Base-by-base conservation (phyloP, 1,140 invertebrate genomes). In the Sinella curviseta region DNA sequence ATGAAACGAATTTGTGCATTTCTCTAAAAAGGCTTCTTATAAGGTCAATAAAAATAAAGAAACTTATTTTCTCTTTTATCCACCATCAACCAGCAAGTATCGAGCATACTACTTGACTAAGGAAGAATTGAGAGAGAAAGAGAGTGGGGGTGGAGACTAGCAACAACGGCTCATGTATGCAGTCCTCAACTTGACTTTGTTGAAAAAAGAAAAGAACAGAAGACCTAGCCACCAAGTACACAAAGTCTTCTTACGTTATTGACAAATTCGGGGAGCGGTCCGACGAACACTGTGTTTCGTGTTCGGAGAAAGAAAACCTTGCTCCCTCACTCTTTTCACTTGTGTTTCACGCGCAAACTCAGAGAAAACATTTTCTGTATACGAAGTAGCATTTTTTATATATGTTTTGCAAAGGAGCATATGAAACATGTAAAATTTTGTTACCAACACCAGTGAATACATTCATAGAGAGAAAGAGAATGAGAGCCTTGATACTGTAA, bases 211-310 rank as follows among this genome's bases (percentile, higher is more conserved):
- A 24, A 31, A 70, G 28, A 60, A 26, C 8, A 8, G 8, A 48
- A 48, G 39, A 20, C 39, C 39, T 48, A 70, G 26, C 65, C 31
- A 70, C 31, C 28, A 70, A 70, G 8, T 31, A 30, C 28, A 70
- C 65, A 30, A 30, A 70, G 12, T 70, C 20, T 48, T 48, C 65
- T 70, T 70, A 70, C n/a, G 65, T 70, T 70, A 70, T 70, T 33
- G 65, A 30, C 65, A n/a, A 70, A 70, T 70, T 70, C 65, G 65
- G 65, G 65, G 65, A 70, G 65, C 65, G 65, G 65, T 70, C 65
- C 65, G 65, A 70, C 65, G 65, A 33, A 33, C 8, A 33, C 65
- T n/a, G 8, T n/a, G 4, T 70, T 70, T 70, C 65, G 12, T 30
- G 65, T 70, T 33, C 65, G 65, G 65, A 70, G 65, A 48, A 48